Base-by-base conservation (phyloP, 2,797 vertebrate species). In the Pseudochirops corinnae region DNA sequence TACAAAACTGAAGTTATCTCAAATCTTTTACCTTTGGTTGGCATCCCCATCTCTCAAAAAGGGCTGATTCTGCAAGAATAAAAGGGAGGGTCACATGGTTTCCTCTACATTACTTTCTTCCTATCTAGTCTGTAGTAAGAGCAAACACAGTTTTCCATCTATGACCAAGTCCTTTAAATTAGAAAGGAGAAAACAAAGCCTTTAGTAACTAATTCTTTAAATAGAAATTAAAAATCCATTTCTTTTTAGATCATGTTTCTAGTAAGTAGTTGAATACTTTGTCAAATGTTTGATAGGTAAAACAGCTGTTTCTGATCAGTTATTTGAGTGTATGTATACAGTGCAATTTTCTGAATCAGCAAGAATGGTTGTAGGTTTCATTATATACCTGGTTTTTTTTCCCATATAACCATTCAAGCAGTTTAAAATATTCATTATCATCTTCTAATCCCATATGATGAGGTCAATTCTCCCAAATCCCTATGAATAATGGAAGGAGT, bases 381-480 rank as follows among this genome's bases (percentile, higher is more conserved):
- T 87, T 87, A 87, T 87, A 50, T 39, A 87, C 74, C 39, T 82
- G 9, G 3, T 62, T 62, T 67, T 67, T 33, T 31, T n/a, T 6
- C n/a, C 1, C 97, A 95, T 24, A 0, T 57, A 91, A 92, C 93
- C 0, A 0, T 74, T 97, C 90, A 29, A 18, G 93, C 82, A 96
- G 82, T n/a, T 96, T 95, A 60, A 95, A 97, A 93, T 39, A 95
- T 94, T 96, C 46, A 93, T 53, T 95, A 55, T 91, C 53, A 93
- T 90, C 95, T 93, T 62, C 96, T 97, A 57, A 92, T 96, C 57
- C 6, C 67, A 55, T 87, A 93, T 91, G 96, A 96, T 97, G 74
- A 87, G 74, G 39, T 87, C 39, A 26, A 87, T 87, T 87, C 39
- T 87, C 21, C 39, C 39, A 50, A 50, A 87, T 87, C 74, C 74